A percentile compares a stretch with the other conserved stretches of the same genome.
phyloP scores from a whole-genome alignment of 2,113 vertebrate genomes.

The Clarias batrachus region DNA sequence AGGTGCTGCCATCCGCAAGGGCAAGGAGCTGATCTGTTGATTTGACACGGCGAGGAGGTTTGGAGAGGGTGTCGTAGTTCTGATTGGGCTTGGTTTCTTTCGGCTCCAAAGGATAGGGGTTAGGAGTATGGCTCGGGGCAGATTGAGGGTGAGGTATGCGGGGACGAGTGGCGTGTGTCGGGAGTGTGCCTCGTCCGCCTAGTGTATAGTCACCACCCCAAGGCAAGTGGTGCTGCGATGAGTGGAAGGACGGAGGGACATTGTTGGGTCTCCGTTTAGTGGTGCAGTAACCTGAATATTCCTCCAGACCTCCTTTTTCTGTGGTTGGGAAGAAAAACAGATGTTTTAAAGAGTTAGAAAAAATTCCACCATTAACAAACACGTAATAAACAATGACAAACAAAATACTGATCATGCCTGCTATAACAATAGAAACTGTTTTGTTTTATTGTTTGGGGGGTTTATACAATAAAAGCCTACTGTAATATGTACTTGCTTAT shows the following conservation, averaged over 20 bases:
- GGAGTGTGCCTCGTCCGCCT: conserved; percentile 82
- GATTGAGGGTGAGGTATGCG: conserved; percentile 73
- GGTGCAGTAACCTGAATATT: conserved; percentile 88
- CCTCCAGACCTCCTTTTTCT: conserved; percentile 86
- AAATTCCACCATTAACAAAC: background rate
- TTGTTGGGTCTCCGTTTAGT: conserved; percentile 81
- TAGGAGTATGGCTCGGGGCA: conserved; percentile 76
- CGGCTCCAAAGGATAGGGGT: conserved; percentile 76
- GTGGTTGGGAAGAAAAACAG: conserved; percentile 56
- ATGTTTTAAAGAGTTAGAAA: conserved; percentile 51
- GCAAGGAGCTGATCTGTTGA: conserved; percentile 84
- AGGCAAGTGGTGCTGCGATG: conserved; percentile 77
- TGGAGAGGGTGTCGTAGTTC: conserved; percentile 78
- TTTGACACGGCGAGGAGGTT: conserved; percentile 82
- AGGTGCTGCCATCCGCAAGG: conserved; percentile 73
- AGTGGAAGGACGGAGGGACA: conserved; percentile 75
- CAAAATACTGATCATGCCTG: background rate
- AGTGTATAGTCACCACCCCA: conserved; percentile 80
- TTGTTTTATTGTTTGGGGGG: background rate
- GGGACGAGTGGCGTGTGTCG: conserved; percentile 74
- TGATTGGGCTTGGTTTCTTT: conserved; percentile 73
- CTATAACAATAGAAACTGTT: background rate
- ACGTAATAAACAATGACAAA: background rate
- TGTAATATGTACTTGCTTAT: background rate
- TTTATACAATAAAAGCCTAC: background rate